phyloP scores from a whole-genome alignment of 2,888 invertebrate species.

The Ormyrus thymus region DNA sequence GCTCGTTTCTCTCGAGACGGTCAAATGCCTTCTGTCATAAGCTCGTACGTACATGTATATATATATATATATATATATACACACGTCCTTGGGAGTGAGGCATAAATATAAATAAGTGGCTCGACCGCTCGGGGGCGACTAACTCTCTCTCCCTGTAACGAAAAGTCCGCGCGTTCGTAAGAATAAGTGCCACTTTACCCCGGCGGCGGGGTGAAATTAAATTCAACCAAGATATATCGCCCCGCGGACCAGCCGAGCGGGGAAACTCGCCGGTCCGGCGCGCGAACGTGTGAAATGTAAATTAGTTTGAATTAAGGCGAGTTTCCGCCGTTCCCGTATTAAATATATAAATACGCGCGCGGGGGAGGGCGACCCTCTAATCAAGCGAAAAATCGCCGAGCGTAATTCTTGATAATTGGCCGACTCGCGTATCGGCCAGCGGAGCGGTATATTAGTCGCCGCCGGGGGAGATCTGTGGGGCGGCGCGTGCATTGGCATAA shows the following conservation, averaged over 20 bases:
- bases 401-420: constrained; percentile 42
- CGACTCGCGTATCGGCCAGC: constrained; percentile 23
- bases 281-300: constrained; percentile 67
- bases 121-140: constrained; percentile 27
- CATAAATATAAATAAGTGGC: constrained; percentile 54
- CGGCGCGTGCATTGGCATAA: constrained; percentile 8
- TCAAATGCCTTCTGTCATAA: constrained; percentile 47
- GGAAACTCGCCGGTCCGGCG: constrained; percentile 33
- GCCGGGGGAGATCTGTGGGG: neutral
- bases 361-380: constrained; percentile 10
- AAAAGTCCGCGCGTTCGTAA: constrained; percentile 62
- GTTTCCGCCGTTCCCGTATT: constrained; percentile 3
- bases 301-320: constrained; percentile 68
- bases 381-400: constrained; percentile 28
- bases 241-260: constrained; percentile 30
- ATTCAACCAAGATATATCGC: constrained; percentile 69
- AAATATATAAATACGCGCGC: constrained; percentile 36
- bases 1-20: neutral
- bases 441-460: constrained; percentile 9
- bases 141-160: constrained; percentile 34
- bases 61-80: constrained; percentile 12
- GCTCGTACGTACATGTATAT: constrained; percentile 16
- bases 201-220: constrained; percentile 65
- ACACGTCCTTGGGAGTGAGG: neutral
- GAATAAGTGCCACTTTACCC: constrained; percentile 66